These are phyloP conservation scores for Bettongia penicillata DNA, from an alignment of 2,113 vertebrate genomes.

Conservation along the genomic window DNA sequence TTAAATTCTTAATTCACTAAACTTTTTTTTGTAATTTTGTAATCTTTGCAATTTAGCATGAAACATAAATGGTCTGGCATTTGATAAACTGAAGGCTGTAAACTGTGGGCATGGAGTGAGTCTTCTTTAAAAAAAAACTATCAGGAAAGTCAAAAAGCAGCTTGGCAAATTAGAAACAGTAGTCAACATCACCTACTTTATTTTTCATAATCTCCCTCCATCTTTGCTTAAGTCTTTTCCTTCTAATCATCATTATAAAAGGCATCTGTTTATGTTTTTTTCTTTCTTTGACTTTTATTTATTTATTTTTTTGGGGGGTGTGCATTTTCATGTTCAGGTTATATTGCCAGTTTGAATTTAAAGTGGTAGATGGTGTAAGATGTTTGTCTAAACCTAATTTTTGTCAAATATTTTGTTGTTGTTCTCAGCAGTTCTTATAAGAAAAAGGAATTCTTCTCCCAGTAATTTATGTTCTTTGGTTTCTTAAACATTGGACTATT, in stretches of 20 bases:
- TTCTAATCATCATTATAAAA: background rate
- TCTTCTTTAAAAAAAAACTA: background rate
- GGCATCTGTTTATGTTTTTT: background rate
- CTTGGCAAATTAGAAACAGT: background rate
- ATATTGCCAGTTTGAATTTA: background rate
- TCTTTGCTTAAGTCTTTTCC: background rate
- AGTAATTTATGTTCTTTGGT: background rate
- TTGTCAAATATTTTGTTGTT: background rate
- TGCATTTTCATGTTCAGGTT: background rate
- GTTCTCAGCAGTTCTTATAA: background rate
- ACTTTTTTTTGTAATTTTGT: background rate
- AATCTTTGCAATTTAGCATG: background rate
- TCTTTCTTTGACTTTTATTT: background rate
- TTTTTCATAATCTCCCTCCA: background rate
- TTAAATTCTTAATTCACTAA: background rate
- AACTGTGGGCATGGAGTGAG: background rate
- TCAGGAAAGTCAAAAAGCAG: background rate
- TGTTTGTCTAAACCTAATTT: background rate
- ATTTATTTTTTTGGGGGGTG: background rate
- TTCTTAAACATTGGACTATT: background rate
- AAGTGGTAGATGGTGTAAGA: background rate
- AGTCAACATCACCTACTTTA: background rate
- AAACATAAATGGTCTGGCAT: background rate
- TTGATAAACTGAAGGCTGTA: background rate
- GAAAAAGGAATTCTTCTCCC: background rate